Base-by-base conservation (phyloP, 2,888 invertebrate genomes). In the Lymantria dispar region DNA sequence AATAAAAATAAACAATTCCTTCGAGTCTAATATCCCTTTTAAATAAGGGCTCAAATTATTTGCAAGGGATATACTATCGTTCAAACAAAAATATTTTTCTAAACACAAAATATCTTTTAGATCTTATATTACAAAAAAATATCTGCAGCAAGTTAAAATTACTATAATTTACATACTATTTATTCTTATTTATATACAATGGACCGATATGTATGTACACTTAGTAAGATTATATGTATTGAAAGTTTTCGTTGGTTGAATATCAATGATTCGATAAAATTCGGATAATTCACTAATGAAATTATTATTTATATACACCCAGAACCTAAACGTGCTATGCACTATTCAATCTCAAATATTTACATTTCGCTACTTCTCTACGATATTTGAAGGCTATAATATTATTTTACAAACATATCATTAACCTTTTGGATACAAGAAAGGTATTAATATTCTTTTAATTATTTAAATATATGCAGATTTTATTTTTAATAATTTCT, bases 11-110 rank as follows among this genome's bases (percentile, higher is more conserved):
- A 8, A n/a, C n/a, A n/a, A 33, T 33, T 10, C 10, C 33, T 10
- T 33, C 33, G 60, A 74, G 58, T 78, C 64, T 78, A 81, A 88
- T 88, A 91, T 89, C 88, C 91, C 90, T 85, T 87, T 87, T 76
- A 86, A 90, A 91, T 88, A 89, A 83, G 91, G 90, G 89, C 91
- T 90, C 89, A 87, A 80, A 83, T 85, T 89, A 89, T 87, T 88
- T 87, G 59, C 87, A 90, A 89, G 89, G 90, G 89, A 89, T 89
- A 89, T 67, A 60, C 48, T 58, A 52, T 82, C 67, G 61, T 68
- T 45, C 68, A 76, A 72, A 62, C 53, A 70, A 72, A 59, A 39
- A 50, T 50, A 50, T 42, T 58, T 60, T 68, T 59, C 65, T 70
- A 64, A 58, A 3, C 52, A 54, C 66, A 49, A 49, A 52, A 54